Evolutionary conservation across 2,113 vertebrate species (phyloP), one percentile per base, ranked within the genome.

Genomic region (Alethe castanea): DNA sequence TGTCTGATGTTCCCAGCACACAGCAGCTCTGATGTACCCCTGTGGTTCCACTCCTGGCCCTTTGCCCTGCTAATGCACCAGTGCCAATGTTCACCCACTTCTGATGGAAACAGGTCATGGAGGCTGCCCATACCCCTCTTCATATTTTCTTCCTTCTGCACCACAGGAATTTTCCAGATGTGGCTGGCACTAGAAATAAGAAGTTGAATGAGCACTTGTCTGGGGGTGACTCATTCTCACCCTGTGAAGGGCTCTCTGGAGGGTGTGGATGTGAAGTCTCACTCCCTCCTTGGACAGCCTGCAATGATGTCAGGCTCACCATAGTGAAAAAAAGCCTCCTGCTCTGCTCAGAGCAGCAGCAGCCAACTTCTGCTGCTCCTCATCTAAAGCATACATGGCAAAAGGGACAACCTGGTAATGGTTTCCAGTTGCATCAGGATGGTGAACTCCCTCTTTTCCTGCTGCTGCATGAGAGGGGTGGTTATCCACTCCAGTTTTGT

Each of bases 1-100:
- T 0, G 0, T 47, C 22, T 62, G 22, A 14, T 31, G 80, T 80
- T 38, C 33, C 19, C 52, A 70, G 36, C 45, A 70, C 28, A 54
- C 0, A 0, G 19, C 50, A 73, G 59, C 42, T 28, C 76, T 64
- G 47, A 40, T 1, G 1, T 44, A 15, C 6, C 6, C 48, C 31
- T 42, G 4, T 29, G 4, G 1, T 33, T 29, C 33, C 47, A 7
- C 31, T 74, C 29, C 59, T 71, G 71, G 53, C 64, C 77, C 38
- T 87, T 64, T 92, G 35, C 57, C 59, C 61, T 54, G n/a, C 35
- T 57, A 26, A 31, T 15, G 66, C 56, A 66, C 31, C 54, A 53
- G 19, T 52, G 48, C 33, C 61, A 45, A 11, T 9, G 36, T 36
- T n/a, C 0, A 0, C 22, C 48, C 60, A 54, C 54, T 83, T 91